Evolutionary conservation across 2,113 vertebrate genomes (phyloP).

Genomic region (Barnardius zonarius): DNA sequence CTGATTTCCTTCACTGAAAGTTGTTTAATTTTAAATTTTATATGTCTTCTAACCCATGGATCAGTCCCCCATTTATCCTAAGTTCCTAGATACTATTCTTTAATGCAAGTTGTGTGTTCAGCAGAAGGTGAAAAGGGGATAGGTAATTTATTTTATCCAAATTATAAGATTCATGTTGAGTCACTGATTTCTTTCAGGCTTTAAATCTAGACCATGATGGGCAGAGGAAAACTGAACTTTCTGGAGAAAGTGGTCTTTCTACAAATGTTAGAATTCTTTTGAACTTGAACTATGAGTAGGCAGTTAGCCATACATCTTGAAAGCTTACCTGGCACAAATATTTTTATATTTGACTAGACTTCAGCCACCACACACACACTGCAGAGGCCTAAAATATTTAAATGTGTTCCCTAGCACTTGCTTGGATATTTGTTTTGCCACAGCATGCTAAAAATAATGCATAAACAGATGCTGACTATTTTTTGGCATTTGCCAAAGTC

Average conservation of each 20-base stretch:
- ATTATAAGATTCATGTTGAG: neutral
- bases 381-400: neutral
- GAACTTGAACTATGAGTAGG: neutral
- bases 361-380: neutral
- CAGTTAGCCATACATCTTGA: neutral
- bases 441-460: neutral
- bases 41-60: neutral
- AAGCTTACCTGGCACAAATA: neutral
- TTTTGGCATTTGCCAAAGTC: neutral
- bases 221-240: neutral
- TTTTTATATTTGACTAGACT: neutral
- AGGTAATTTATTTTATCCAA: neutral
- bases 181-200: neutral
- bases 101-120: neutral
- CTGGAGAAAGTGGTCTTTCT: neutral
- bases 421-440: neutral
- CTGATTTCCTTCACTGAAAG: neutral
- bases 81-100: neutral
- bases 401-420: neutral
- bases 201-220: neutral
- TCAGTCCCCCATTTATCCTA: neutral
- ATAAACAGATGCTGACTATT: neutral
- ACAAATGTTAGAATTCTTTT: neutral
- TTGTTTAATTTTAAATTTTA: neutral
- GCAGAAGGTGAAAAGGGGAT: neutral